Evolutionary conservation across 1,140 invertebrate species (phyloP).

Genomic region (Maconellicoccus hirsutus): DNA sequence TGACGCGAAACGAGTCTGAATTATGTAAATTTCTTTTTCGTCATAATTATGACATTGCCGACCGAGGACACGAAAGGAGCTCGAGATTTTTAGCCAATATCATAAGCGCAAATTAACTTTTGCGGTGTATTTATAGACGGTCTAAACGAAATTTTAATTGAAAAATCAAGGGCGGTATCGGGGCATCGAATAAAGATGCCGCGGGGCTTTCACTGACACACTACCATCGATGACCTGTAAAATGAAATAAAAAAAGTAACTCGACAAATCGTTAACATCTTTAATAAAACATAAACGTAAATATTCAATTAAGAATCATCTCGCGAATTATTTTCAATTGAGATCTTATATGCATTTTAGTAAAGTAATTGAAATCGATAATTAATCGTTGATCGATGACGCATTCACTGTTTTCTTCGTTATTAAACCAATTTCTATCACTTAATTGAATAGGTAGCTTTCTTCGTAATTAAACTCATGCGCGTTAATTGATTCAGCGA

Average conservation of each 20-base stretch:
- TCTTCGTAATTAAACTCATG: no score
- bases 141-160: not conserved
- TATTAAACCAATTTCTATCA: no score
- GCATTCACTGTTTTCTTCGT: no score
- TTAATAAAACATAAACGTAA: not conserved
- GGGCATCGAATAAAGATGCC: not conserved
- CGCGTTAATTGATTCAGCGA: no score
- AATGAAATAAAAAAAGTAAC: not conserved
- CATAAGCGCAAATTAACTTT: no score
- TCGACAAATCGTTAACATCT: not conserved
- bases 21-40: not conserved
- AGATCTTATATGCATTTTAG: no score
- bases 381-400: no score
- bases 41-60: not conserved
- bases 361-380: no score
- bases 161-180: not conserved
- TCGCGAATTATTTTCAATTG: not conserved
- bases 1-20: not conserved
- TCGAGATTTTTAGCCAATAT: no score
- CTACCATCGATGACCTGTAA: not conserved
- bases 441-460: no score
- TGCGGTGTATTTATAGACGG: no score
- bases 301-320: not conserved
- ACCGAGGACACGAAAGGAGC: not conserved
- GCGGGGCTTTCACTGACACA: slow-evolving; percentile 6